A percentile compares a stretch with the other conserved stretches of the same genome.
Evolutionary conservation across 92 coral and sea anemone genomes (phyloP).

Genomic region (Parazoanthus atlanticus): DNA sequence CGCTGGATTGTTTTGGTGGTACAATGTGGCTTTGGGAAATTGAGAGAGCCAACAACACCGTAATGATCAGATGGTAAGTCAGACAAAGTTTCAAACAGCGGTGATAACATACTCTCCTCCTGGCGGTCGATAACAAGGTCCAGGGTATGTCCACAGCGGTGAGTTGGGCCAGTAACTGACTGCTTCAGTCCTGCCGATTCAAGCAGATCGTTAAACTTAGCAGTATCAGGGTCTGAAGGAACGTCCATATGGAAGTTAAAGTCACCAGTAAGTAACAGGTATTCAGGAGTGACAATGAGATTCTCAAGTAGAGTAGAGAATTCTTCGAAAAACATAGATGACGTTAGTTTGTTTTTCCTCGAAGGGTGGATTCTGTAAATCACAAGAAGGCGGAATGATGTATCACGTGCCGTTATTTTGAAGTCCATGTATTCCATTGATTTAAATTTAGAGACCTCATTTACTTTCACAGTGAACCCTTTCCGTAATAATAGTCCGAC

Average conservation of each 20-base stretch:
- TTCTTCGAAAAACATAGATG: slow-evolving; percentile 17
- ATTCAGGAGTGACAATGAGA: slow-evolving; percentile 28
- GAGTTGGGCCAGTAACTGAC: slow-evolving; percentile 36
- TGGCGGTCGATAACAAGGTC: slow-evolving; percentile 44
- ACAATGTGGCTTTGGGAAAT: background rate
- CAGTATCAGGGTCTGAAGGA: slow-evolving; percentile 7
- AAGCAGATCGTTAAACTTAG: slow-evolving; percentile 32
- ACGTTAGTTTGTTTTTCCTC: slow-evolving; percentile 5
- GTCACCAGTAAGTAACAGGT: slow-evolving; percentile 48
- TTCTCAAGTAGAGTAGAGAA: slow-evolving; percentile 27
- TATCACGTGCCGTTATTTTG: slow-evolving; percentile 26
- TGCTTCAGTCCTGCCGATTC: slow-evolving; percentile 43
- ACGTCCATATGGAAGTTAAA: slow-evolving; percentile 46
- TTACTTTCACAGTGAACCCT: slow-evolving; percentile 37
- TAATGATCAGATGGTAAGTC: slow-evolving; percentile 13
- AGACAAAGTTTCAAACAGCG: slow-evolving; percentile 14
- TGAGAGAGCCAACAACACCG: slow-evolving; percentile 16
- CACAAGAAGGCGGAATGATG: slow-evolving; percentile 5
- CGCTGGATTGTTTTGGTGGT: slow-evolving; percentile 12
- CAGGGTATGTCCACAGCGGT: slow-evolving; percentile 49
- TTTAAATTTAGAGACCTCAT: slow-evolving; percentile 37
- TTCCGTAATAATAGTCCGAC: slow-evolving; percentile 33
- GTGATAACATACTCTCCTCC: slow-evolving; percentile 22
- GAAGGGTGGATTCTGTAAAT: background rate
- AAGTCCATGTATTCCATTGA: slow-evolving; percentile 45